Evolutionary conservation across 2,113 vertebrate genomes (phyloP).

Genomic region (Cardinalis cardinalis): DNA sequence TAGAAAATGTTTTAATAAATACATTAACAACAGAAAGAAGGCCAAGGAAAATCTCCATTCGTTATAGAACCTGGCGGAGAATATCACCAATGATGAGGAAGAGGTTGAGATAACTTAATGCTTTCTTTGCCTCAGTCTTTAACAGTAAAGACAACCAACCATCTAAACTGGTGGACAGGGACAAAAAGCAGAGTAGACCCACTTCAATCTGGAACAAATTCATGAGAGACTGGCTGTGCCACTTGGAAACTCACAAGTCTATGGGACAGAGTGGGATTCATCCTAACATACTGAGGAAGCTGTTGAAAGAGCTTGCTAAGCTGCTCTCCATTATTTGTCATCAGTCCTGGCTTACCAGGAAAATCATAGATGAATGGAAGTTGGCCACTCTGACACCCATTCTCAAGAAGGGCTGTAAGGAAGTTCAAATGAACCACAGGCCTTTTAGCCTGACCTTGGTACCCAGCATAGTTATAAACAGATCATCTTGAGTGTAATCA

Average conservation of each 20-base stretch:
- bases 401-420: background rate
- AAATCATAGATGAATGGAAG: background rate
- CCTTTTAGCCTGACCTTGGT: background rate
- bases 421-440: background rate
- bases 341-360: background rate
- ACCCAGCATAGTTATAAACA: background rate
- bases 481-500: background rate
- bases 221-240: background rate
- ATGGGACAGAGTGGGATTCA: background rate
- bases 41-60: background rate
- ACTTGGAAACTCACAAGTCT: background rate
- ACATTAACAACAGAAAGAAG: background rate
- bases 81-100: background rate
- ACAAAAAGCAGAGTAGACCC: background rate
- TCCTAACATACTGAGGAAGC: background rate
- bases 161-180: background rate
- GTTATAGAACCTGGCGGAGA: background rate
- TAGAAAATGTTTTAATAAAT: background rate
- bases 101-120: background rate
- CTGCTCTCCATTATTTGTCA: background rate
- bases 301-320: fast-evolving
- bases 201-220: background rate
- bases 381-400: background rate
- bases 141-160: background rate
- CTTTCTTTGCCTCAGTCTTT: background rate